Base-by-base conservation (phyloP, 2,888 invertebrate species). In the Trissolcus japonicus region DNA sequence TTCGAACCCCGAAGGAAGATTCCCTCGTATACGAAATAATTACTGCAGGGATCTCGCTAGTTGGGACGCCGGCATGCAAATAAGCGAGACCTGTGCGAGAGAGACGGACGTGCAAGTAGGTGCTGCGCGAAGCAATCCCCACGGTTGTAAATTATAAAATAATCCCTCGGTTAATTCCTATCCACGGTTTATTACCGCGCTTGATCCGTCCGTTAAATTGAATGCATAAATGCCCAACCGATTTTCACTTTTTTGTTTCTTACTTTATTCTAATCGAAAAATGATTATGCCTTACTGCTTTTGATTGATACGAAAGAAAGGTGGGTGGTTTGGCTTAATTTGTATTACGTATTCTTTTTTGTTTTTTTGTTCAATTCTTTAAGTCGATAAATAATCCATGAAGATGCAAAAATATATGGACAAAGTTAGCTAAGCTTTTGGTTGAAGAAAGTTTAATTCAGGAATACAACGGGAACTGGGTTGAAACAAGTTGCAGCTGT, bases 141-240 rank as follows among this genome's bases (percentile, higher is more conserved):
- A 75, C 68, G 80, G 84, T 81, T 84, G 83, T 86, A 86, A 86
- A 86, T 86, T 86, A 86, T 85, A 83, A 85, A 85, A 86, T 86
- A 86, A 86, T 86, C 86, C 83, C 83, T 81, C 82, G 82, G 85
- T 86, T 86, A 85, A 86, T 86, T 86, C 84, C 85, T 82, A 80
- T 81, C 82, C 82, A 80, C 83, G 84, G 81, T 85, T 86, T 85
- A 84, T 83, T 84, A 82, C 85, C 82, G 79, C 77, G 76, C 80
- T 80, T 83, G 82, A 84, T 83, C 82, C 84, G 79, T 82, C 82
- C 83, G 83, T 81, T 84, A 82, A 86, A 86, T 85, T 83, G 82
- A 85, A 85, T 84, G 84, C 81, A 82, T 81, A 82, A 84, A 83
- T 81, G 82, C 61, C 81, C 72, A 72, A 50, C 65, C 82, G 73